phyloP scores from a whole-genome alignment of 2,113 vertebrate genomes.

The Petrocephalus zakoni region DNA sequence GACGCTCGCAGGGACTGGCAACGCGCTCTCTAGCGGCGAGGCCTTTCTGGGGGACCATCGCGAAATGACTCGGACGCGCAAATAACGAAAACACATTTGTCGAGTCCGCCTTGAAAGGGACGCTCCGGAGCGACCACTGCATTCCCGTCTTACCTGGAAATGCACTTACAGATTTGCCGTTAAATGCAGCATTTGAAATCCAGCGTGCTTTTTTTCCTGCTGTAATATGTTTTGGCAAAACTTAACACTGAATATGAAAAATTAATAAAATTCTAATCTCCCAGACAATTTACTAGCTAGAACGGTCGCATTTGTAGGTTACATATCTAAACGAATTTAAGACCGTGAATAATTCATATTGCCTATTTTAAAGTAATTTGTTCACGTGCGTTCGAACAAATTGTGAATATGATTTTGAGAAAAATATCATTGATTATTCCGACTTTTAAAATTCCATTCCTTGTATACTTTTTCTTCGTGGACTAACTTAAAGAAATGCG shows the following conservation, averaged over 20 bases:
- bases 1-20: constrained; percentile 3
- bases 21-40: constrained; percentile 28
- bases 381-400: not conserved
- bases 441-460: not conserved
- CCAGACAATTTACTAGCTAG: not conserved
- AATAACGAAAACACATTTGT: constrained; percentile 11
- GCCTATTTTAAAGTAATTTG: not conserved
- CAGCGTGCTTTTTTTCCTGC: not conserved
- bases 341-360: too few species aligned
- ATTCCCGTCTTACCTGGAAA: not conserved
- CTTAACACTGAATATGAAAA: not conserved
- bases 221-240: too few species aligned
- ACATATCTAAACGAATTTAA: not conserved
- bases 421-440: not conserved
- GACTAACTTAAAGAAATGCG: not conserved
- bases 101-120: not conserved
- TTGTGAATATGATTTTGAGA: not conserved
- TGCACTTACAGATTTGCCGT: not conserved
- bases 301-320: not conserved
- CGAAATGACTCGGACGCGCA: not conserved
- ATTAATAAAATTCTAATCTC: not conserved
- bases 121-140: not conserved
- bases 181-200: not conserved
- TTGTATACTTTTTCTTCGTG: not conserved
- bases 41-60: constrained; percentile 1